A percentile compares a stretch with the other conserved stretches of the same genome.
Evolutionary conservation across 2,113 vertebrate genomes (phyloP).

Genomic region (Cygnus buccinator): DNA sequence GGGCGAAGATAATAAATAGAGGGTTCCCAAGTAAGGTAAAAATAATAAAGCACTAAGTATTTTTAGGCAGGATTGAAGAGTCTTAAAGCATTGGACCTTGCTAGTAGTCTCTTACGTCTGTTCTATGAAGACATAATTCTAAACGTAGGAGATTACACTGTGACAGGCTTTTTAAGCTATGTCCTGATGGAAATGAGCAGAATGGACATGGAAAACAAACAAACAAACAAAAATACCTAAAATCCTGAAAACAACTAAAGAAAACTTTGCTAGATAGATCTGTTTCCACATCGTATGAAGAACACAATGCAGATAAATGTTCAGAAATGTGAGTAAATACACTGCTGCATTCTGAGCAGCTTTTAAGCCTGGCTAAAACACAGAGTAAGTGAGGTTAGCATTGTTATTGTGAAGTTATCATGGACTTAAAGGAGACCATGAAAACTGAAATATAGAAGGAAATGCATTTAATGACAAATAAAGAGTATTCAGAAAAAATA

Average conservation of each 20-base stretch:
- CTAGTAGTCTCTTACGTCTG: neutral
- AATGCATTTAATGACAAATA: neutral
- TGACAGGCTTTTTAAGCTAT: neutral
- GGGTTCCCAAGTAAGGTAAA: neutral
- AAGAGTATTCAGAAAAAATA: neutral
- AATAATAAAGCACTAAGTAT: neutral
- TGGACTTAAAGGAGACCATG: neutral
- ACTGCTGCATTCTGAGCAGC: neutral
- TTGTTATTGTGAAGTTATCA: neutral
- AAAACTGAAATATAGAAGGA: neutral
- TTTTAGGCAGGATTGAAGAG: neutral
- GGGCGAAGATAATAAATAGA: neutral
- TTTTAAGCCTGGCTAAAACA: neutral
- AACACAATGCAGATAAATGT: accelerated
- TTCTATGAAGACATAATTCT: neutral
- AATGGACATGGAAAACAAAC: neutral
- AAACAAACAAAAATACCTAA: neutral
- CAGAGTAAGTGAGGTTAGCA: neutral
- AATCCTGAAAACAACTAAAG: neutral
- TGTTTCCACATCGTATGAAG: neutral
- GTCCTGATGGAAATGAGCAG: neutral
- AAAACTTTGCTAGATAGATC: neutral
- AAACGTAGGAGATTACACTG: neutral
- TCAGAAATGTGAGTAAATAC: neutral
- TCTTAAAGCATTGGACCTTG: neutral